Conservation (phyloP, 2,888 invertebrate species). For the Tipula lateralis region DNA sequence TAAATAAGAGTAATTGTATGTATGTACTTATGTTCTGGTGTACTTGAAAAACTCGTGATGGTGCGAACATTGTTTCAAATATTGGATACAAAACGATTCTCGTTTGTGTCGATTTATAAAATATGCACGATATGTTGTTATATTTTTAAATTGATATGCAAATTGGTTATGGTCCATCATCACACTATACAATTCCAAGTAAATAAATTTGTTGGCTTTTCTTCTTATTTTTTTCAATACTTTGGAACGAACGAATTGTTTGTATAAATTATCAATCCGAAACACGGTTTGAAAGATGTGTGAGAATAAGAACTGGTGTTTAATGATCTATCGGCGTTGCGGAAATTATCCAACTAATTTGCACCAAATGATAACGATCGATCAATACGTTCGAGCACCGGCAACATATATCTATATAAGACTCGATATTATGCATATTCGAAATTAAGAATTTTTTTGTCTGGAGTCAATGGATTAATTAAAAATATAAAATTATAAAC, state of each 20-base stretch:
- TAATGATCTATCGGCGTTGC: not conserved
- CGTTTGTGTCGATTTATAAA: not conserved
- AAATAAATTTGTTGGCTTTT: not conserved
- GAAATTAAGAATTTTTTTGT: not conserved
- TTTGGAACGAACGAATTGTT: not conserved
- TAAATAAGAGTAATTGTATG: too few relatives aligned
- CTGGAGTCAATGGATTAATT: slow-evolving; percentile 4
- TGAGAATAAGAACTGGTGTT: not conserved
- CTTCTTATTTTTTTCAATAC: not conserved
- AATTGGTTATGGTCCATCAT: not conserved
- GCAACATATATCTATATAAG: too few relatives aligned
- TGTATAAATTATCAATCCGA: not conserved
- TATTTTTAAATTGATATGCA: not conserved
- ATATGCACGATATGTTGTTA: not conserved
- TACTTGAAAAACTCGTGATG: too few relatives aligned
- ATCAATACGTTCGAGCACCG: not conserved
- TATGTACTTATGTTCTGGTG: too few relatives aligned
- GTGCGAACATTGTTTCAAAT: too few relatives aligned
- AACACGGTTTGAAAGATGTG: not conserved
- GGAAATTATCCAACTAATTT: not conserved
- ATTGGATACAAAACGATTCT: not conserved
- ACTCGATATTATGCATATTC: too few relatives aligned
- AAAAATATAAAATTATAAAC: not conserved
- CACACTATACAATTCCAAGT: not conserved
- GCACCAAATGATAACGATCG: not conserved